These are phyloP conservation scores for Xiphydria camelus DNA, from an alignment of 2,888 invertebrate species.

Conservation along the genomic window DNA sequence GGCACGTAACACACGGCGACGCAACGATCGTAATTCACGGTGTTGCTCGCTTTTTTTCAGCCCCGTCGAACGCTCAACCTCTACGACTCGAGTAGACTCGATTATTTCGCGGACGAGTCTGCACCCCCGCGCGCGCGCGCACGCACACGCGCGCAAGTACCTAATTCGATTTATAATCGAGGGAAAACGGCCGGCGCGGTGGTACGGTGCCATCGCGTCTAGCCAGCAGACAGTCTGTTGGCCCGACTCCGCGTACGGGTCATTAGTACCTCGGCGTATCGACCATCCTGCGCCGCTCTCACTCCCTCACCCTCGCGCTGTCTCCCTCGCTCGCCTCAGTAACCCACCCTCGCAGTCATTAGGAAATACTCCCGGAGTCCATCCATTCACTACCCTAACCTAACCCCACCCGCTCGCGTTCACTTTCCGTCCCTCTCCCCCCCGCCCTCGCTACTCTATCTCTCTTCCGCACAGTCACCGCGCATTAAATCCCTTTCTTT, in stretches of 20 bases:
- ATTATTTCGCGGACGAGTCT: too few species aligned
- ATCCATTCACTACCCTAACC: slow-evolving; percentile 39
- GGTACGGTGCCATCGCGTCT: slow-evolving; percentile 54
- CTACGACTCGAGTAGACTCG: too few species aligned
- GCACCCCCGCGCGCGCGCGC: neutral
- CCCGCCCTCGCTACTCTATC: neutral
- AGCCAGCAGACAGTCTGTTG: slow-evolving; percentile 53
- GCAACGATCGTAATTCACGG: too few species aligned
- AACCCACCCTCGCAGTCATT: slow-evolving; percentile 42
- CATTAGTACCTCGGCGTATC: slow-evolving; percentile 55
- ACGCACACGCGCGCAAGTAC: slow-evolving; percentile 10
- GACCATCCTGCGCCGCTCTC: slow-evolving; percentile 36
- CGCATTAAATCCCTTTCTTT: neutral
- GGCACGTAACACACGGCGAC: too few species aligned
- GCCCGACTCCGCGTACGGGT: slow-evolving; percentile 50
- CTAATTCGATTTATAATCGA: slow-evolving; percentile 56
- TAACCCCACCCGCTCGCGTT: slow-evolving; percentile 15
- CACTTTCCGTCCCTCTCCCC: neutral
- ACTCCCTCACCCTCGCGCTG: slow-evolving; percentile 14
- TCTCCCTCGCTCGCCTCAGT: slow-evolving; percentile 15
- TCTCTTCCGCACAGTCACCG: neutral
- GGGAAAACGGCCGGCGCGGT: slow-evolving; percentile 46
- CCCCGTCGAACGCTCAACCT: too few species aligned
- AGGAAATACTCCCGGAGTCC: slow-evolving; percentile 51
- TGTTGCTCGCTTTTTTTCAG: too few species aligned